Evolutionary conservation across 2,113 vertebrate species (phyloP), one percentile per base, ranked within the genome.

Genomic region (Chinchilla lanigera): DNA sequence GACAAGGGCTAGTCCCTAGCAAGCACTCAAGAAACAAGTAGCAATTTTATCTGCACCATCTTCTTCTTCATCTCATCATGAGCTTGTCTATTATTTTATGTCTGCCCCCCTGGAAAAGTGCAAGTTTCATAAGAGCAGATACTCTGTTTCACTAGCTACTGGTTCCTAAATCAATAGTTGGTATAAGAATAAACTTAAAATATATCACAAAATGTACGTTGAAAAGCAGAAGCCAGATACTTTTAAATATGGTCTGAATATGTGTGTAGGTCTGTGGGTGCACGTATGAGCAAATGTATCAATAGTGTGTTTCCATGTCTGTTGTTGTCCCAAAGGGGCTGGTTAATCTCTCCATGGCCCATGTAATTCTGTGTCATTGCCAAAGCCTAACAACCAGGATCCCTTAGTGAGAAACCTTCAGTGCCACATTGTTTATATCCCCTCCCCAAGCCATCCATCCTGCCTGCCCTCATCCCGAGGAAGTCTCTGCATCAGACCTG

Each of bases 391-490:
- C 58, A 83, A 7, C 14, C 91, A 41, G 17, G n/a, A 73, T 73
- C 52, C 4, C 63, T 96, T 92, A 0, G 0, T 0, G 41, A 91
- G 78, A 75, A 77, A 30, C 93, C 47, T 85, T 95, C 71, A 92
- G 56, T 69, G 89, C 60, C 63, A n/a, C 28, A 92, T 58, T 83
- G 77, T 89, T 88, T 67, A 84, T 96, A 95, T 92, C 58, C 93
- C n/a, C 93, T 93, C 52, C 69, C 93, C 63, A 61, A 80, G 63
- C 92, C 69, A 10, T 26, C 4, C 65, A 75, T 56, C 6, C 90
- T 94, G 60, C 38, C 83, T 95, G 86, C 69, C 92, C 75, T 93
- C 60, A 50, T 80, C 41, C 80, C 89, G 65, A 95, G 63, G 20
- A 97, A 97, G 56, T 73, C 54, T 67, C 83, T 92, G 33, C 35